Base-by-base conservation (phyloP, 2,888 invertebrate species). In the Cenopis cana region DNA sequence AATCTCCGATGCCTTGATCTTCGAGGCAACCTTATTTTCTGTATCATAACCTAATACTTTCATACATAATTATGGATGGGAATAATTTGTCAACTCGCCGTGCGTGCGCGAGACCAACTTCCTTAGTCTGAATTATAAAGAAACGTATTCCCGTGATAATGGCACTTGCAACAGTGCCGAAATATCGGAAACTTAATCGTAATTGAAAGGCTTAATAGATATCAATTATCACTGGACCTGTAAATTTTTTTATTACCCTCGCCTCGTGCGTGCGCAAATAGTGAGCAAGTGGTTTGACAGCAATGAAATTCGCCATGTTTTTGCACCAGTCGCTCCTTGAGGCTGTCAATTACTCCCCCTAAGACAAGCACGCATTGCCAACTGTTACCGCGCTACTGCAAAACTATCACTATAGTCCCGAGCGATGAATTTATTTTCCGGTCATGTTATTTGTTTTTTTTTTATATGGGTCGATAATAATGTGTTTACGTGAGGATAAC, bases 261-360 rank as follows among this genome's bases (percentile, higher is more conserved):
- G 50, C n/a, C 20, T 46, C 46, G 52, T 61, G 68, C 41, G 54
- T 41, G 59, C 38, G 29, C 50, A 55, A 46, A 69, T 60, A 66
- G 56, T 20, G 59, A 61, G 61, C 84, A 83, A 88, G 83, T 86
- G 86, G 85, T 83, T 85, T 89, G 89, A 89, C 89, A 88, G 88
- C 85, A 83, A 86, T 85, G 84, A 87, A 89, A 84, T 86, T 85
- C 83, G 86, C 90, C 90, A 91, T 92, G 88, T 91, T 91, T 89
- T 90, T 86, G 85, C 88, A 88, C 85, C 84, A 82, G 82, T 75
- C 82, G 82, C 89, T 89, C 84, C 89, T 90, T 82, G 85, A 85
- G 82, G 75, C 89, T 90, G 91, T 89, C 92, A 91, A 88, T 89
- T 87, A 85, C 79, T 80, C 88, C 87, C 33, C 86, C 82, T 79